phyloP scores from a whole-genome alignment of 30 jellyfish, hydroid and myxozoan species.

The Aurelia sp. region DNA sequence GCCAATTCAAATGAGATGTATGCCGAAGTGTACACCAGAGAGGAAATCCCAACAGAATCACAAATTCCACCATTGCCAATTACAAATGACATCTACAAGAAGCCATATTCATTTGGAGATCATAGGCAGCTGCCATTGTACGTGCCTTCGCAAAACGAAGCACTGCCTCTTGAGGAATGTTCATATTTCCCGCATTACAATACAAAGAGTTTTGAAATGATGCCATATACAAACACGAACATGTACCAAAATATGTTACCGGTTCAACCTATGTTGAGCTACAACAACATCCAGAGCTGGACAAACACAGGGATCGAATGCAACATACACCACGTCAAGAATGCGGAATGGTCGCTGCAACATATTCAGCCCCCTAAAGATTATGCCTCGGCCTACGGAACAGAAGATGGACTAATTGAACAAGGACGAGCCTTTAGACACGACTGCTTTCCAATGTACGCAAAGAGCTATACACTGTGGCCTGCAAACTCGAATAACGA shows the following conservation, averaged over 20 bases:
- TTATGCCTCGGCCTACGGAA: slow-evolving; percentile 8
- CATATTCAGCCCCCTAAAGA: slow-evolving; percentile 41
- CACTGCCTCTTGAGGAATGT: not conserved
- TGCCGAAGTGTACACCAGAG: too few relatives aligned
- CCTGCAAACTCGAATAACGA: slow-evolving; percentile 23
- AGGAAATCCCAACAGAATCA: too few relatives aligned
- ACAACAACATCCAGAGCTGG: not conserved
- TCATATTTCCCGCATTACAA: not conserved
- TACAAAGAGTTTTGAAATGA: not conserved
- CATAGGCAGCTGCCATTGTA: slow-evolving; percentile 39
- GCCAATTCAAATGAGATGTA: too few relatives aligned
- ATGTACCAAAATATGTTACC: not conserved
- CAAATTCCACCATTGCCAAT: too few relatives aligned
- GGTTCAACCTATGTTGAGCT: not conserved
- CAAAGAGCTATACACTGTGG: slow-evolving; percentile 43
- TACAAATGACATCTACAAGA: slow-evolving; percentile 2
- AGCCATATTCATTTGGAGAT: slow-evolving; percentile 65
- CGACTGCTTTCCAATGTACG: not conserved
- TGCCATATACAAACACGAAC: not conserved
- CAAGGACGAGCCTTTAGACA: not conserved
- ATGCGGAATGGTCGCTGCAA: slow-evolving; percentile 12
- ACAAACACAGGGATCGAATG: not conserved
- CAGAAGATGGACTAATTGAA: not conserved
- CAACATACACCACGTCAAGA: not conserved
- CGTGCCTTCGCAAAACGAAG: not conserved